Evolutionary conservation across 2,888 invertebrate species (phyloP).

Genomic region (Aelia acuminata): DNA sequence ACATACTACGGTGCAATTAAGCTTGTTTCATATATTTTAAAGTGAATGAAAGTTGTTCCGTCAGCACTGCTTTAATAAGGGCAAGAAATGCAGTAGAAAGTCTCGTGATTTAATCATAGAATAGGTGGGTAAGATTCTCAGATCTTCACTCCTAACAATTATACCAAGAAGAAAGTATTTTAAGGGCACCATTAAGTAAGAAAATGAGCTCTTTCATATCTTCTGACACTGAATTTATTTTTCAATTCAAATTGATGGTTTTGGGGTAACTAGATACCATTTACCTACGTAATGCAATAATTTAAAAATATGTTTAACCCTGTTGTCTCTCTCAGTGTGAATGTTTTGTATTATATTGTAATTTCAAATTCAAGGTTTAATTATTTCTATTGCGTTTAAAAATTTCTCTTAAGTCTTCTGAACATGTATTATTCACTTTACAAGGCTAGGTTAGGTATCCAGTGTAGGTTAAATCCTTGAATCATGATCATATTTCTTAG

Average conservation of each 20-base stretch:
- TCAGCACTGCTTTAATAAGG: neutral
- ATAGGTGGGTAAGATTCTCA: neutral
- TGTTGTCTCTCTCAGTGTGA: too few relatives aligned
- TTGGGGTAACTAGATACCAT: neutral
- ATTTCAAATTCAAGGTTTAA: neutral
- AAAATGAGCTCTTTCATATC: neutral
- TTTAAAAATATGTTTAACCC: neutral
- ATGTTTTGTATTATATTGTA: too few relatives aligned
- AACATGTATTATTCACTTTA: neutral
- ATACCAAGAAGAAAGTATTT: neutral
- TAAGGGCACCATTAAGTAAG: neutral
- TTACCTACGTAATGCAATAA: neutral
- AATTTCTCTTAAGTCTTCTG: neutral
- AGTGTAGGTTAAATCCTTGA: slow-evolving; percentile 14
- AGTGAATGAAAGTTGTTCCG: too few relatives aligned
- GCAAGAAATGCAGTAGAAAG: neutral
- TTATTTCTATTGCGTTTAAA: neutral
- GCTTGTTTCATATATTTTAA: too few relatives aligned
- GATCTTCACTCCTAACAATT: neutral
- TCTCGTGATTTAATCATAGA: neutral
- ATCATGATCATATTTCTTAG: neutral
- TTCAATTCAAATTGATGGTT: neutral
- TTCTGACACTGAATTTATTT: neutral
- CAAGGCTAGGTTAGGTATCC: neutral
- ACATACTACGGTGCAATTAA: too few relatives aligned